Conservation (phyloP, 1,140 invertebrate species). For the Aporrectodea caliginosa region DNA sequence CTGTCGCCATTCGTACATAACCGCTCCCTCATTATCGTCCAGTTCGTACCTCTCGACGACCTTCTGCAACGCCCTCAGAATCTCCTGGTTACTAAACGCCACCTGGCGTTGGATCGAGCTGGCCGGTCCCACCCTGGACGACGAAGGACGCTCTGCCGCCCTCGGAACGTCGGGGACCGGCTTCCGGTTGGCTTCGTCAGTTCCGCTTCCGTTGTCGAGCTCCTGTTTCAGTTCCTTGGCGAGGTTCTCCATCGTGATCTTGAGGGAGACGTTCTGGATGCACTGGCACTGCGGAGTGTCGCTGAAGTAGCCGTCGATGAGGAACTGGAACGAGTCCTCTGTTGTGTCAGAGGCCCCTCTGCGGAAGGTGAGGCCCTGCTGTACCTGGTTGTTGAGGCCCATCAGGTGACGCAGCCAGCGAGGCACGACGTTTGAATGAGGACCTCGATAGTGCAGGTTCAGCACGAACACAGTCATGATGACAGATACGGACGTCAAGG, state of each 20-base stretch:
- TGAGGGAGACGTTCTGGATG: not conserved
- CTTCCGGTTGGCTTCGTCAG: not conserved
- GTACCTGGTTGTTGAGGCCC: not conserved
- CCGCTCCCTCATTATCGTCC: constrained; percentile 10
- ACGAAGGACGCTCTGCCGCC: not conserved
- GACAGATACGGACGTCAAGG: constrained; percentile 60
- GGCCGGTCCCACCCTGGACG: not conserved
- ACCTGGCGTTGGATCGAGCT: not conserved
- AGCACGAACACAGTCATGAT: constrained; percentile 59
- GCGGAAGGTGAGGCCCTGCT: not conserved
- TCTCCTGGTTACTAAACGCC: constrained; percentile 3
- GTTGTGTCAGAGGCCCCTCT: not conserved
- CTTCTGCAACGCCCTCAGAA: constrained; percentile 20
- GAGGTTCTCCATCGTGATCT: constrained; percentile 11
- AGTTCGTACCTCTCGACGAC: constrained; percentile 21
- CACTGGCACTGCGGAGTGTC: not conserved
- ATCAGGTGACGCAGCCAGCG: constrained; percentile 19
- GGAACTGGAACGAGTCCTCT: not conserved
- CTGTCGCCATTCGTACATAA: constrained; percentile 23
- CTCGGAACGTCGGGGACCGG: not conserved
- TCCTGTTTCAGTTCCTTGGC: constrained; percentile 13
- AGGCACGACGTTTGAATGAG: constrained; percentile 43
- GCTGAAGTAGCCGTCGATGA: not conserved
- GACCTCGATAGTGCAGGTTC: constrained; percentile 46
- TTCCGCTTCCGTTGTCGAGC: not conserved